Evolutionary conservation across 2,797 vertebrate genomes (phyloP).

Genomic region (Acomys russatus): DNA sequence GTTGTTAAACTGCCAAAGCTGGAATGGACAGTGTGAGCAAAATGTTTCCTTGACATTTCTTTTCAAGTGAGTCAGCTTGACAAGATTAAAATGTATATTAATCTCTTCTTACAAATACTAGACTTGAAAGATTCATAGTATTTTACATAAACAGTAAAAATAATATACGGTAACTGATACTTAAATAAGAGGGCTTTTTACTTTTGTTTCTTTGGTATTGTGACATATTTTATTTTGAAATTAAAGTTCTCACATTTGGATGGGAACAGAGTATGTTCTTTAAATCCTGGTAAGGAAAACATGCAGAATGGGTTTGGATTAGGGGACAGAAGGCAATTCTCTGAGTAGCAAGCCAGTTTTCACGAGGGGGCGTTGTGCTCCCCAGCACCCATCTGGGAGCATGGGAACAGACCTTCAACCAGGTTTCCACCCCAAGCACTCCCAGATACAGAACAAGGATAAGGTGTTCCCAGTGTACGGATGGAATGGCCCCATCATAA

Average conservation of each 20-base stretch:
- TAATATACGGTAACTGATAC: conserved; percentile 12
- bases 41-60: conserved; percentile 57
- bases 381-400: conserved; percentile 52
- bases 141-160: conserved; percentile 7
- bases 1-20: conserved; percentile 50
- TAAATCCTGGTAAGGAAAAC: conserved; percentile 78
- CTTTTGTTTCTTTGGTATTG: conserved; percentile 77
- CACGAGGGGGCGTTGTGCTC: conserved; percentile 64
- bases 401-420: conserved; percentile 56
- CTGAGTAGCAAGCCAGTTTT: conserved; percentile 72
- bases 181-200: conserved; percentile 31
- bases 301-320: conserved; percentile 76
- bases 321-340: conserved; percentile 73
- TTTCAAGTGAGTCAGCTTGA: conserved; percentile 49
- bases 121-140: conserved; percentile 16
- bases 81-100: conserved; percentile 4
- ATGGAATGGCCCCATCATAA: conserved; percentile 23
- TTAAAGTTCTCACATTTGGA: conserved; percentile 79
- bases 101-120: conserved; percentile 38
- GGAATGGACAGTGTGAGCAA: conserved; percentile 27
- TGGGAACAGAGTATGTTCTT: conserved; percentile 76
- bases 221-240: conserved; percentile 84
- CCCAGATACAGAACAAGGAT: conserved; percentile 64
- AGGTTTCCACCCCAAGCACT: conserved; percentile 49
- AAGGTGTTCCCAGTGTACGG: conserved; percentile 67